Percentiles rank a stretch among this genome's conserved stretches.
Conservation (phyloP, 2,888 invertebrate genomes). For the Nowickia ferox region DNA sequence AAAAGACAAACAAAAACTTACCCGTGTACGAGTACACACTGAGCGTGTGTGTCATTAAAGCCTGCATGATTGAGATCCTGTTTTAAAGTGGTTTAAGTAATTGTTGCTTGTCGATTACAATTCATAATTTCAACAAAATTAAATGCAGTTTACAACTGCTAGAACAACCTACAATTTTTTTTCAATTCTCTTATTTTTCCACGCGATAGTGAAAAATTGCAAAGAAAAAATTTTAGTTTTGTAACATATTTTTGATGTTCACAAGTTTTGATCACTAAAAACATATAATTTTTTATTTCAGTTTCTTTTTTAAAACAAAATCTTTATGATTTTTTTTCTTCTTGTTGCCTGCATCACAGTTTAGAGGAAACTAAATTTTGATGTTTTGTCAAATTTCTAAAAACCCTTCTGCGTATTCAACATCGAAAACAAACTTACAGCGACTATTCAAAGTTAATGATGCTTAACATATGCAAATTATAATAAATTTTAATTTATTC, state of each 20-base stretch:
- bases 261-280: too few relatives aligned
- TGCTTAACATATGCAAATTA: slow-evolving; percentile 78
- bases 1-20: slow-evolving; percentile 41
- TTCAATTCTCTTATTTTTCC: not conserved
- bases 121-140: slow-evolving; percentile 48
- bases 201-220: not conserved
- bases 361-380: slow-evolving; percentile 55
- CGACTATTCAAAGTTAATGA: slow-evolving; percentile 52
- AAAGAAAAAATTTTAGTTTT: too few relatives aligned
- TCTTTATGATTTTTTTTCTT: not conserved
- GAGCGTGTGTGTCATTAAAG: slow-evolving; percentile 51
- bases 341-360: slow-evolving; percentile 48
- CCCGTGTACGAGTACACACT: not conserved
- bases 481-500: slow-evolving; percentile 81
- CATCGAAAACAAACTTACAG: not conserved
- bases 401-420: slow-evolving; percentile 32
- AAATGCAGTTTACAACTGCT: slow-evolving; percentile 36
- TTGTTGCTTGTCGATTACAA: slow-evolving; percentile 53
- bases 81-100: slow-evolving; percentile 60
- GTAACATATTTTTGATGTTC: too few relatives aligned
- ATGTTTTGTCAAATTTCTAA: slow-evolving; percentile 17
- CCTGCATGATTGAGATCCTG: slow-evolving; percentile 35
- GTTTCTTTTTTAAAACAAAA: not conserved
- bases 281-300: not conserved
- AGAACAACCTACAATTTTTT: not conserved